These are phyloP conservation scores for Luscinia luscinia DNA, from an alignment of 2,797 vertebrate species.

Conservation along the genomic window DNA sequence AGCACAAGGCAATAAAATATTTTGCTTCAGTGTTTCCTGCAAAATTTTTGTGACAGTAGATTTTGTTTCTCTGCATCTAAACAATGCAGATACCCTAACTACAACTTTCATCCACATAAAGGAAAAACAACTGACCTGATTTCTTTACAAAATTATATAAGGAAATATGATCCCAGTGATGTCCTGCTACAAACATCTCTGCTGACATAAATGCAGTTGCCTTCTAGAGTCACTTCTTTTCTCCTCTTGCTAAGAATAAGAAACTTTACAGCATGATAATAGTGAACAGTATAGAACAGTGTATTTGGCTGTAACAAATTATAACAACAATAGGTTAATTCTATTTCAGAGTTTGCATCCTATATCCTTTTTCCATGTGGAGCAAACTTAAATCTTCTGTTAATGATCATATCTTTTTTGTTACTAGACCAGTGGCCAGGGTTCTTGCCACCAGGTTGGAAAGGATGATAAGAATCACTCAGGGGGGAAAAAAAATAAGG, in stretches of 20 bases:
- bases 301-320: background rate
- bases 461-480: background rate
- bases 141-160: background rate
- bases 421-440: background rate
- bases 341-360: background rate
- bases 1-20: background rate
- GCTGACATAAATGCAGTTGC: background rate
- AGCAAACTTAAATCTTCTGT: background rate
- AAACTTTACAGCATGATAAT: background rate
- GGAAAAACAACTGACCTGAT: background rate
- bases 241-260: background rate
- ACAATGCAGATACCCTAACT: background rate
- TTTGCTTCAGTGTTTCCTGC: background rate
- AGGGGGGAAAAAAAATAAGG: fast-evolving
- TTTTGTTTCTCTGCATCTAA: background rate
- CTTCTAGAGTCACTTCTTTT: background rate
- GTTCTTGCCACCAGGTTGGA: background rate
- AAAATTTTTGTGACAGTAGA: background rate
- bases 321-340: background rate
- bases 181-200: background rate
- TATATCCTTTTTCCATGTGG: background rate
- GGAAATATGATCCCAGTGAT: background rate
- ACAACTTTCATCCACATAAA: fast-evolving
- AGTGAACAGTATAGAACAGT: background rate
- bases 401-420: background rate